phyloP scores from a whole-genome alignment of 2,113 vertebrate species.

The Myotis yumanensis region DNA sequence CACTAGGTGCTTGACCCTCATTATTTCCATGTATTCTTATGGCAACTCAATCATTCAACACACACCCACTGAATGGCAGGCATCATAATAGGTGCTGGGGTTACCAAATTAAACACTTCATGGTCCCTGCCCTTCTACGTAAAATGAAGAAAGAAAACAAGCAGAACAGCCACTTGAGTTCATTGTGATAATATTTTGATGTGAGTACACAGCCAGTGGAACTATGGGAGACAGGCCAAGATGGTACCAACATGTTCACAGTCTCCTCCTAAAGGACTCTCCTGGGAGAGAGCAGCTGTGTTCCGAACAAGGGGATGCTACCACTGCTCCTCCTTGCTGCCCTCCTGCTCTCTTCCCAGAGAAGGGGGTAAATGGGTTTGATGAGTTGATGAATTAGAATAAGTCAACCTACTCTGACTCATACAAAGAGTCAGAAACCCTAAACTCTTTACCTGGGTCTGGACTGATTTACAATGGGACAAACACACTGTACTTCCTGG shows the following conservation, averaged over 20 bases:
- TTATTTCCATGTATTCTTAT: slow-evolving; percentile 19
- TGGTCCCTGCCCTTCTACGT: background rate
- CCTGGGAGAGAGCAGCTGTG: background rate
- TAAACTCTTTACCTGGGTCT: background rate
- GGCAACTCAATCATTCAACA: background rate
- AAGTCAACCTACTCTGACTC: background rate
- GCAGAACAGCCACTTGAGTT: background rate
- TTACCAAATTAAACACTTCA: background rate
- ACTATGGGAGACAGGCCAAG: background rate
- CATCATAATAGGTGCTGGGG: background rate
- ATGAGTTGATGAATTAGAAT: background rate
- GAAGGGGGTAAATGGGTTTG: too few species aligned
- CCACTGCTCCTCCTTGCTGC: background rate
- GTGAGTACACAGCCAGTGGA: background rate
- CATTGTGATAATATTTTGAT: background rate
- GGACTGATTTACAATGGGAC: background rate
- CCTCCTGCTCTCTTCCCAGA: background rate
- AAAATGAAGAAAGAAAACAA: background rate
- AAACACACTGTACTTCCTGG: background rate
- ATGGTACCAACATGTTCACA: background rate
- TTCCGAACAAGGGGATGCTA: background rate
- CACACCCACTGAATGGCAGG: background rate
- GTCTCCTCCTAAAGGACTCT: too few species aligned
- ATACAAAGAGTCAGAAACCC: background rate
- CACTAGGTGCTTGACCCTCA: background rate